Conservation (phyloP, 2,113 vertebrate genomes). For the Sterrhoptilus dennistouni region DNA sequence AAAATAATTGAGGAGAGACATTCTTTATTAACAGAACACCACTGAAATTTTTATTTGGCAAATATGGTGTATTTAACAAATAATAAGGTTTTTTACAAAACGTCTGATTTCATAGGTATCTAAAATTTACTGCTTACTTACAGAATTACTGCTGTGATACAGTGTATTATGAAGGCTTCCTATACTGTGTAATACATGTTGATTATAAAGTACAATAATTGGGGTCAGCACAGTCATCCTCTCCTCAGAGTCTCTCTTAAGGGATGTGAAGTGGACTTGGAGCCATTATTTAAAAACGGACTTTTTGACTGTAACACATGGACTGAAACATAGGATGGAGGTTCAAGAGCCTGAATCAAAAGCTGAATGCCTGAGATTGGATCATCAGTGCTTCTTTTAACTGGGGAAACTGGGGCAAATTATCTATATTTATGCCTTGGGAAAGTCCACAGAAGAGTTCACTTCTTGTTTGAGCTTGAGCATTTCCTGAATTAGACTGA, state of each 20-base stretch:
- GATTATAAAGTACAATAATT: background rate
- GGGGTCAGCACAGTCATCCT: background rate
- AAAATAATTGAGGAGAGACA: background rate
- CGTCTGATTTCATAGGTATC: background rate
- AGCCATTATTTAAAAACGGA: background rate
- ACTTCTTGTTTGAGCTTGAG: background rate
- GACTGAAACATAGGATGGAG: background rate
- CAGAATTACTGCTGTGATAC: background rate
- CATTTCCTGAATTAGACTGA: background rate
- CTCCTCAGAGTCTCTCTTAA: background rate
- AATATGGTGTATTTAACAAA: background rate
- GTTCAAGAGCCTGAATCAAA: background rate
- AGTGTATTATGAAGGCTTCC: background rate
- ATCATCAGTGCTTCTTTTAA: background rate
- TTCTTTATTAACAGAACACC: background rate
- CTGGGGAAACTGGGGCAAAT: rapidly evolving
- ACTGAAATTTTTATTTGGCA: background rate
- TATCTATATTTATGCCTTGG: background rate
- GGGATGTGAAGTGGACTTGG: background rate
- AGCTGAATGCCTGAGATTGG: background rate
- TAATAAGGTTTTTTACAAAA: background rate
- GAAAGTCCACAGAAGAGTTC: background rate
- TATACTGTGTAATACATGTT: background rate
- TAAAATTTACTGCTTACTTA: background rate
- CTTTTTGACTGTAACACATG: background rate